Conservation (phyloP, 1,140 invertebrate genomes). For the Phenacoccus solenopsis region DNA sequence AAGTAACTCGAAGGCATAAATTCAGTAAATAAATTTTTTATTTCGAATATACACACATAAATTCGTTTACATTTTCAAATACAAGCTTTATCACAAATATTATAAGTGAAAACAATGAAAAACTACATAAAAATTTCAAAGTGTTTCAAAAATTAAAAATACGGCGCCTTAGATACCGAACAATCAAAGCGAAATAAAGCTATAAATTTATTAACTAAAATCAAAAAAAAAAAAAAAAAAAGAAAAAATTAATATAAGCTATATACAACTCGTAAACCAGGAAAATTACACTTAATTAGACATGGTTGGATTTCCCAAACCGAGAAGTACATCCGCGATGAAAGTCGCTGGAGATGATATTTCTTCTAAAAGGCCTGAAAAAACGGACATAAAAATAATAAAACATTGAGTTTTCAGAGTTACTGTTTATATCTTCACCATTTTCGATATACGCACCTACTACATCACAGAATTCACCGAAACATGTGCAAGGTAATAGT, state of each 20-base stretch:
- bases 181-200: background rate
- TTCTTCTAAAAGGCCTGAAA: background rate
- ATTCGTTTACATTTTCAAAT: background rate
- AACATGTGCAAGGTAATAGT: constrained; percentile 74
- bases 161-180: background rate
- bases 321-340: constrained; percentile 5
- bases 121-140: background rate
- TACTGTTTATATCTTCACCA: background rate
- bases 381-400: background rate
- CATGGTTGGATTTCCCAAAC: constrained; percentile 7
- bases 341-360: background rate
- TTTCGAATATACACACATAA: background rate
- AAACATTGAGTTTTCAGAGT: too few relatives aligned
- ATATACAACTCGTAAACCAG: constrained; percentile 24
- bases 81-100: background rate
- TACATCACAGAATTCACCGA: constrained; percentile 84
- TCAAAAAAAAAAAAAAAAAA: constrained; percentile 14
- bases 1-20: too few relatives aligned
- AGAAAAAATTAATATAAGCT: constrained; percentile 8
- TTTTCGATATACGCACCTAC: constrained; percentile 41
- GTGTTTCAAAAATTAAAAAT: background rate
- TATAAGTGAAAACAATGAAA: background rate
- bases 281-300: constrained; percentile 19
- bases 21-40: too few relatives aligned
- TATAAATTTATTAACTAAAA: background rate